These are phyloP conservation scores for Sitodiplosis mosellana DNA, from an alignment of 1,140 invertebrate genomes.

Conservation along the genomic window DNA sequence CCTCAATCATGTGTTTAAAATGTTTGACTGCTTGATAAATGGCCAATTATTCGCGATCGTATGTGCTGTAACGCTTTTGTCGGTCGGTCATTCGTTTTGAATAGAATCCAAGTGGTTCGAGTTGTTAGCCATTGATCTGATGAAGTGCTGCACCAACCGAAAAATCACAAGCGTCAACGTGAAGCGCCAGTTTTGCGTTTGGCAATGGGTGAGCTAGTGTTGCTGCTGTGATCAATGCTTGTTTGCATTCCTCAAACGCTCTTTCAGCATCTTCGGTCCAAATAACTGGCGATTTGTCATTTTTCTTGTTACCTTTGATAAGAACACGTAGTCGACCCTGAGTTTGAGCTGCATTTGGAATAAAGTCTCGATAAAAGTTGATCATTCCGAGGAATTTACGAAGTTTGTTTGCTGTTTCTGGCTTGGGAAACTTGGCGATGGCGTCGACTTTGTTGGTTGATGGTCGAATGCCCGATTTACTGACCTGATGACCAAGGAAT, in stretches of 20 bases:
- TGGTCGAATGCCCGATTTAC: constrained; percentile 8
- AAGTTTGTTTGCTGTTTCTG: constrained; percentile 14
- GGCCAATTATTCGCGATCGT: constrained; percentile 28
- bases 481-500: constrained; percentile 12
- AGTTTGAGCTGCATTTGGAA: constrained; percentile 11
- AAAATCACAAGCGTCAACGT: constrained; percentile 11
- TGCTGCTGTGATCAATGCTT: constrained; percentile 8
- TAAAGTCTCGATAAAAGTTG: constrained; percentile 20
- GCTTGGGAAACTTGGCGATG: constrained; percentile 11
- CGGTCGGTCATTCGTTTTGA: constrained; percentile 18
- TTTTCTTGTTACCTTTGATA: constrained; percentile 10
- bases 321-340: constrained; percentile 11
- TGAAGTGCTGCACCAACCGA: constrained; percentile 13
- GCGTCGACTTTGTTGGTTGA: constrained; percentile 1
- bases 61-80: constrained; percentile 22
- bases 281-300: constrained; percentile 7
- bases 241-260: constrained; percentile 16
- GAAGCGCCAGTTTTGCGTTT: constrained; percentile 5
- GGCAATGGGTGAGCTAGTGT: constrained; percentile 7
- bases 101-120: constrained; percentile 22
- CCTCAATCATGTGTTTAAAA: constrained; percentile 26
- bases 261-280: constrained; percentile 6
- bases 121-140: constrained; percentile 4
- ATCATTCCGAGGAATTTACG: constrained; percentile 25
- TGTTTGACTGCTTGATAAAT: constrained; percentile 24